Evolutionary conservation across 2,797 vertebrate genomes (phyloP).

Genomic region (Anguilla megastoma): DNA sequence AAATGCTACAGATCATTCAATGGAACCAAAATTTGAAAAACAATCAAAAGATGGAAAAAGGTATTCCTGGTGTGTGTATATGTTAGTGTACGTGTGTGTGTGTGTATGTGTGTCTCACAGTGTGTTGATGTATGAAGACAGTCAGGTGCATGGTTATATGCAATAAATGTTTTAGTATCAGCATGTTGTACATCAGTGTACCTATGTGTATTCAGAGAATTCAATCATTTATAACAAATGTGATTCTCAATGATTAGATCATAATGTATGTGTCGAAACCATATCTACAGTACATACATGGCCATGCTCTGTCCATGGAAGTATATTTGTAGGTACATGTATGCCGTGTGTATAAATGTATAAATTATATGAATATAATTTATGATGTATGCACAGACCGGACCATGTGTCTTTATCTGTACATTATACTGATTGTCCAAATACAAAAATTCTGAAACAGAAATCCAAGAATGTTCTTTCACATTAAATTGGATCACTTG

Average conservation of each 20-base stretch:
- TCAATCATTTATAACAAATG: conserved; percentile 47
- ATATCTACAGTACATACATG: conserved; percentile 45
- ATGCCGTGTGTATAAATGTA: conserved; percentile 58
- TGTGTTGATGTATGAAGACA: conserved; percentile 16
- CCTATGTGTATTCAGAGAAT: conserved; percentile 36
- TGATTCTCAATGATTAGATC: conserved; percentile 53
- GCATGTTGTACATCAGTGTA: conserved; percentile 39
- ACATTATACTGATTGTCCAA: conserved; percentile 55
- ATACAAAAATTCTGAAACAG: conserved; percentile 46
- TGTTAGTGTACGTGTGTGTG: conserved; percentile 7
- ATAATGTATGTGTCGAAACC: conserved; percentile 46
- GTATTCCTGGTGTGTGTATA: not conserved
- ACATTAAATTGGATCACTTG: conserved; percentile 51
- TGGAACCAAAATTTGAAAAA: not conserved
- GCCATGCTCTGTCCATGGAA: conserved; percentile 13
- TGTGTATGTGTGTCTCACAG: not conserved
- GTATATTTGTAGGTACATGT: conserved; percentile 22
- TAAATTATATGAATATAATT: conserved; percentile 83
- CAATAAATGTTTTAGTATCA: not conserved
- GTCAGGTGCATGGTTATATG: conserved; percentile 13
- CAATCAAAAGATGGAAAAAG: no score
- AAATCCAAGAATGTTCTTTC: conserved; percentile 39
- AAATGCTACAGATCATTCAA: not conserved
- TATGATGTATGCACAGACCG: conserved; percentile 80
- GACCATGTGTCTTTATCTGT: conserved; percentile 88